phyloP scores from a whole-genome alignment of 2,113 vertebrate species.

The Prolemur simus region DNA sequence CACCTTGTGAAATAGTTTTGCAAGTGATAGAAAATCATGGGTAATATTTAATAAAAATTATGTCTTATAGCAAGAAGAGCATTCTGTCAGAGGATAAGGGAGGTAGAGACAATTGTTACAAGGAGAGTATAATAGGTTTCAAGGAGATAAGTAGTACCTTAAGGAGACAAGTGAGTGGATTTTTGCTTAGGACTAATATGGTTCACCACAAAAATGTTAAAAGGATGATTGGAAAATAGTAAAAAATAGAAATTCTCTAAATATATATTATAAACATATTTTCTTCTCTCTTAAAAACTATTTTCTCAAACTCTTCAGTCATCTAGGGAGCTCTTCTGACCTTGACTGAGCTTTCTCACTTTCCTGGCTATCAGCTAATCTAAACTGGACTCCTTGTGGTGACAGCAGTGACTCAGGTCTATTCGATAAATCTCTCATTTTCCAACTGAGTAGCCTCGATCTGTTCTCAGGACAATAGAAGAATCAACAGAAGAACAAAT shows the following conservation, averaged over 20 bases:
- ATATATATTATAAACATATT: background rate
- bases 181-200: background rate
- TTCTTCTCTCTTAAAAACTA: background rate
- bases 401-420: background rate
- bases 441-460: background rate
- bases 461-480: background rate
- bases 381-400: background rate
- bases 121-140: background rate
- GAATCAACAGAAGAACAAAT: background rate
- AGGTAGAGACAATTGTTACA: background rate
- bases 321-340: background rate
- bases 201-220: background rate
- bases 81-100: background rate
- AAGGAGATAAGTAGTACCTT: background rate
- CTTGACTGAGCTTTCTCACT: background rate
- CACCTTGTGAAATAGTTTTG: background rate
- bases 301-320: background rate
- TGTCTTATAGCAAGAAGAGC: background rate
- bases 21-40: background rate
- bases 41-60: no score
- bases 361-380: background rate
- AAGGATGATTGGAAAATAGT: no score
- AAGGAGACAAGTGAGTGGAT: background rate
- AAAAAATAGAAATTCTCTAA: background rate
- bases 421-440: background rate